phyloP scores from a whole-genome alignment of 2,888 invertebrate species.

The Drosophila atripex region DNA sequence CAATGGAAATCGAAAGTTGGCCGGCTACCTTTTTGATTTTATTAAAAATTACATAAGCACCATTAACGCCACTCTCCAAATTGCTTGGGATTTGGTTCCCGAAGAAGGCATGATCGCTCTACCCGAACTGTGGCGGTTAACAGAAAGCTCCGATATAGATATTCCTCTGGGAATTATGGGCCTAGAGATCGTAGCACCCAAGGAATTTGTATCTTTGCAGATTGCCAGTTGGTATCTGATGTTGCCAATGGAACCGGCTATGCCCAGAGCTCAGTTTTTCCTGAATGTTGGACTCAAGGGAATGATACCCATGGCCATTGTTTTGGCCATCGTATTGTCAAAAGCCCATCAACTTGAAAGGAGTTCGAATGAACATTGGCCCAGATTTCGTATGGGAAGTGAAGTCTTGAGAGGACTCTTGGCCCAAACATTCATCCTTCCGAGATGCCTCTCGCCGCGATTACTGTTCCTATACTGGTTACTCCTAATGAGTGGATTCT shows the following conservation, averaged over 20 bases:
- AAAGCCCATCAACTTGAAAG: conserved; percentile 33
- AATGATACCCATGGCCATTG: not conserved
- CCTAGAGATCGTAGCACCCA: not conserved
- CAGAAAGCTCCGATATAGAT: conserved; percentile 32
- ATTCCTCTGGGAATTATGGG: conserved; percentile 28
- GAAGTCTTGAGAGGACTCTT: conserved; percentile 61
- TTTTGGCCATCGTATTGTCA: conserved; percentile 36
- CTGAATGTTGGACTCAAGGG: not conserved
- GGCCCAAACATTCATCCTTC: conserved; percentile 60
- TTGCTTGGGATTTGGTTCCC: conserved; percentile 32
- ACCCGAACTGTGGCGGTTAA: not conserved
- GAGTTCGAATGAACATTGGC: conserved; percentile 39
- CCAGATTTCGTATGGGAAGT: not conserved
- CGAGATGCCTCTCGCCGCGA: conserved; percentile 21
- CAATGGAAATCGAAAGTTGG: conserved; percentile 33
- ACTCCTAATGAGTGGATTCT: conserved; percentile 47
- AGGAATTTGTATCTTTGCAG: conserved; percentile 50
- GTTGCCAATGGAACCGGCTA: conserved; percentile 62
- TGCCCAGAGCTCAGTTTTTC: conserved; percentile 30
- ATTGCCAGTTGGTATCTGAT: conserved; percentile 56
- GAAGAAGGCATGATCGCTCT: not conserved
- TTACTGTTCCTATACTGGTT: conserved; percentile 48
- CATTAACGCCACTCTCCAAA: conserved; percentile 56
- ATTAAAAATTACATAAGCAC: conserved; percentile 54
- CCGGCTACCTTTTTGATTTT: conserved; percentile 59